Evolutionary conservation across 2,888 invertebrate species (phyloP).

Genomic region (Mayetiola destructor): DNA sequence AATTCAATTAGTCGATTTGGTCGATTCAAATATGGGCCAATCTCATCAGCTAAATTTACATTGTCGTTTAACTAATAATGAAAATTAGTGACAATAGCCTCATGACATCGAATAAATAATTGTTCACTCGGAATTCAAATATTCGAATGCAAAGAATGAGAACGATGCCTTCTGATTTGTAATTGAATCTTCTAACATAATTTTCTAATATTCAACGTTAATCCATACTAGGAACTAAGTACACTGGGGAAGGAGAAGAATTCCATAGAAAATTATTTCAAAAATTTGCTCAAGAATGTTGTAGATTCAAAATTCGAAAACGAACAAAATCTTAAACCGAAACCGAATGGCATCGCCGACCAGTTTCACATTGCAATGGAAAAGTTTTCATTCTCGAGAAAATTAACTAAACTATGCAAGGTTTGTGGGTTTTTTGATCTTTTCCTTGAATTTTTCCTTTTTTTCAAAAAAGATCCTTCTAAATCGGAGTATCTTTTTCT

Average conservation of each 20-base stretch:
- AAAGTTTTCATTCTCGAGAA: not conserved
- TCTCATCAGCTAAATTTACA: no score
- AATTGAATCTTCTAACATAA: not conserved
- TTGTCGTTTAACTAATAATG: no score
- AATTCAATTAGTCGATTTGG: no score
- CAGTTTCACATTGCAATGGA: not conserved
- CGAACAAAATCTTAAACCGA: no score
- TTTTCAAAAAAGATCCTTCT: slow-evolving; percentile 1
- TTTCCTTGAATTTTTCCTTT: not conserved
- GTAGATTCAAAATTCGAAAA: not conserved
- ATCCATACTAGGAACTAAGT: no score
- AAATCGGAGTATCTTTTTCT: not conserved
- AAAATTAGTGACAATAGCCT: no score
- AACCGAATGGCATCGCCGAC: not conserved
- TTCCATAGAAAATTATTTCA: slow-evolving; percentile 11
- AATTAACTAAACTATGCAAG: slow-evolving; percentile 9
- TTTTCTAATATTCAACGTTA: no score
- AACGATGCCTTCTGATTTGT: not conserved
- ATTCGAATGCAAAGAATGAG: not conserved
- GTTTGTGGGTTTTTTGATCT: not conserved
- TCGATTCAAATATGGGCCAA: no score
- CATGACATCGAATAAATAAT: no score
- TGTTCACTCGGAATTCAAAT: no score
- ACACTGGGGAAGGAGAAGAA: not conserved
- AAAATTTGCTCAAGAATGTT: slow-evolving; percentile 6